These are phyloP conservation scores for Daubentonia madagascariensis DNA, from an alignment of 2,113 vertebrate genomes.

Conservation along the genomic window DNA sequence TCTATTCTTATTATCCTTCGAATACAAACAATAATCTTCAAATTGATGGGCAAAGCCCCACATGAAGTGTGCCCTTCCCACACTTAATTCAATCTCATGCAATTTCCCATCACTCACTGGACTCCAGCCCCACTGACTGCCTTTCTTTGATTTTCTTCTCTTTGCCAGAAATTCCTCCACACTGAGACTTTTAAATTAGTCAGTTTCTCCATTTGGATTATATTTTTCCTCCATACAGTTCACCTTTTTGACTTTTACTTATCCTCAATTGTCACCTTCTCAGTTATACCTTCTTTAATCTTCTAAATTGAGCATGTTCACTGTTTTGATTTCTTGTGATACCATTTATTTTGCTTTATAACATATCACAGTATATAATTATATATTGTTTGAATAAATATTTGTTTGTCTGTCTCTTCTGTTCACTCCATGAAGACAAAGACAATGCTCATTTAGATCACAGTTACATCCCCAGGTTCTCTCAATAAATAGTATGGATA, in stretches of 20 bases:
- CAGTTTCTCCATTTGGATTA: background rate
- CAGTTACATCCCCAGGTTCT: background rate
- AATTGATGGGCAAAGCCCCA: background rate
- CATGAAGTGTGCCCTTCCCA: background rate
- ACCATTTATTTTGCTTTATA: background rate
- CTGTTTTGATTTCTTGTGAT: background rate
- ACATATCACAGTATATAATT: background rate
- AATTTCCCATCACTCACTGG: background rate
- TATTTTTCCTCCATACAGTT: background rate
- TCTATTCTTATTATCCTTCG: background rate
- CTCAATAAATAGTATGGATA: background rate
- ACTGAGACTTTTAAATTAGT: background rate
- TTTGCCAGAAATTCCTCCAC: background rate
- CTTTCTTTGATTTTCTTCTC: background rate
- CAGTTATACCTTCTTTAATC: background rate
- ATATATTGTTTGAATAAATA: background rate
- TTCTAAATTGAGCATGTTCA: background rate
- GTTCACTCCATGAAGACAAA: background rate
- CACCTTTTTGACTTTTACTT: background rate
- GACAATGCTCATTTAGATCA: background rate
- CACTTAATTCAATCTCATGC: background rate
- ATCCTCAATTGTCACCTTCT: background rate
- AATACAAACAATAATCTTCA: background rate
- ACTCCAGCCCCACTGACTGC: fast-evolving
- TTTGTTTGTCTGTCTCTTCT: background rate